Evolutionary conservation across 2,797 vertebrate genomes (phyloP).

Genomic region (Picus viridis): DNA sequence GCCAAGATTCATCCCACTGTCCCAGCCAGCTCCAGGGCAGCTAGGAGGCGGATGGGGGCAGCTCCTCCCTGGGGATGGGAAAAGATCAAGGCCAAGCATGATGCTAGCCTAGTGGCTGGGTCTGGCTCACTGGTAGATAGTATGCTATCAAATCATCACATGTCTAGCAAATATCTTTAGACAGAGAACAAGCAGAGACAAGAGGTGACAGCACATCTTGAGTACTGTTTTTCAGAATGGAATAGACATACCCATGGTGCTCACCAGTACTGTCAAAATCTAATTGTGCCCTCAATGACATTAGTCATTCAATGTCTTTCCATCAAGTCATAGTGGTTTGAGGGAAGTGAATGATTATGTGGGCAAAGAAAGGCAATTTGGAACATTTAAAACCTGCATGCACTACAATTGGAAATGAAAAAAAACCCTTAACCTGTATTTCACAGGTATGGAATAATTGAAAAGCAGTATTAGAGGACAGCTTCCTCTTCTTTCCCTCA

Average conservation of each 20-base stretch:
- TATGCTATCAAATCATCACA: background rate
- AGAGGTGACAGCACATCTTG: background rate
- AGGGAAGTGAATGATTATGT: background rate
- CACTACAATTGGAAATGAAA: background rate
- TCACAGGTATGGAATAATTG: background rate
- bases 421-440: background rate
- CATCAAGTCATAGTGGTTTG: background rate
- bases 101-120: background rate
- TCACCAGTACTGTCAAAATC: background rate
- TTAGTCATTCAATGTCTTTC: background rate
- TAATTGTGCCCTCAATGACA: background rate
- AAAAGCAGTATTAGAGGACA: constrained; percentile 23
- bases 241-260: background rate
- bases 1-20: background rate
- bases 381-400: background rate
- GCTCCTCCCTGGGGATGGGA: background rate
- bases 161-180: background rate
- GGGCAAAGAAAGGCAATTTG: background rate
- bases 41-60: background rate
- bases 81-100: background rate
- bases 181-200: background rate
- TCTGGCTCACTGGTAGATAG: background rate
- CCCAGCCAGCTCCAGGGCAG: background rate
- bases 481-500: constrained; percentile 5
- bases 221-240: background rate